Base-by-base conservation (phyloP, 1,140 invertebrate genomes). In the Elysia chlorotica region DNA sequence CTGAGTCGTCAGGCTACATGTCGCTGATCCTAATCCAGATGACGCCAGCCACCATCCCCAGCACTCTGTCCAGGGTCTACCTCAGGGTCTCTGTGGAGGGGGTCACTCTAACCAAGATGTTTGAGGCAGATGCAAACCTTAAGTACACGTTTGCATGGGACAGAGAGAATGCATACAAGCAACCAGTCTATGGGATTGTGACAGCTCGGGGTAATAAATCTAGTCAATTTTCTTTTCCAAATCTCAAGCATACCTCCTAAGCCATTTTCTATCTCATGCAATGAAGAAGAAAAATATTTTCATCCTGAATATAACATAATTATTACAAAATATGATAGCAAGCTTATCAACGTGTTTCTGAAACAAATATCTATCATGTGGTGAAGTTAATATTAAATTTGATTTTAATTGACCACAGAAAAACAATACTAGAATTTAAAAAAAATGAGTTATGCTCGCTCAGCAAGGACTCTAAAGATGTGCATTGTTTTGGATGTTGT, bases 61-160 rank as follows among this genome's bases (percentile, higher is more conserved):
- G 91, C 59, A 91, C 93, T 1, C 89, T 99, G 28, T 92, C 92
- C 2, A 92, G 95, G 71, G 95, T 99, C 0, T 95, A 98, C 84
- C 88, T 98, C 35, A 89, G 93, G 73, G 97, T 90, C 31, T 93
- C 95, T 76, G 94, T 98, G 61, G 95, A 97, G 87, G 96, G 97
- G 1, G 95, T 95, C 1, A 89, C 96, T 19, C 93, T 96, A 84
- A 92, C 95, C 6, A 94, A 95, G 87, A 93, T 93, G 1, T 98
- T 99, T 85, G 96, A 99, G 86, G 96, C 97, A 0, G 96, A 98
- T 87, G 94, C 96, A 0, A 94, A 96, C 83, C 89, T 99, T 35
- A 95, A 93, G 54, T 96, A 98, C 86, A 95, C 94, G 0, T 99
- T 97, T 85, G 94, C 96, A 0, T 99, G 97, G 97, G 96, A 97